Conservation (phyloP, 2,797 vertebrate species). For the Protosalanx chinensis region DNA sequence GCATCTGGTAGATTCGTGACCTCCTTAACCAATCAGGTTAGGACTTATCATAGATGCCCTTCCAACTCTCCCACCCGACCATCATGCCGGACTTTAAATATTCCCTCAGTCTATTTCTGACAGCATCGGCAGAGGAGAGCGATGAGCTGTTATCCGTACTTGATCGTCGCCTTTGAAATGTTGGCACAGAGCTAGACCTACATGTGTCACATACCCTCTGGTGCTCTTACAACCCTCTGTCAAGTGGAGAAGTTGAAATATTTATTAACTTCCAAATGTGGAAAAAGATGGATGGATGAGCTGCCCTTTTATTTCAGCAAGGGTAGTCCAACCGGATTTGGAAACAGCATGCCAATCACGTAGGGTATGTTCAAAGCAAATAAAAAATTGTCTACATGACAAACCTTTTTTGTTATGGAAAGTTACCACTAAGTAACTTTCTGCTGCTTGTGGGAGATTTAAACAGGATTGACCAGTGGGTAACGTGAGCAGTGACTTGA, state of each 20-base stretch:
- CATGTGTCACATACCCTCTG: slow-evolving; percentile 37
- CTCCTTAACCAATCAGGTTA: slow-evolving; percentile 52
- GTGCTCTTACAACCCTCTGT: slow-evolving; percentile 36
- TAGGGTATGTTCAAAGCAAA: slow-evolving; percentile 17
- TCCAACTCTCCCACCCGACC: slow-evolving; percentile 36
- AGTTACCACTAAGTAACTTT: no score
- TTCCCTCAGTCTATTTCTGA: slow-evolving; percentile 54
- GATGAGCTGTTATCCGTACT: slow-evolving; percentile 41
- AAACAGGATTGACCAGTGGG: no score
- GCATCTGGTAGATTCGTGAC: slow-evolving; percentile 54
- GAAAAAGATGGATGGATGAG: slow-evolving; percentile 1
- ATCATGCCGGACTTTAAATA: slow-evolving; percentile 53
- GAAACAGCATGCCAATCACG: slow-evolving; percentile 29
- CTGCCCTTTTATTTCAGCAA: neutral
- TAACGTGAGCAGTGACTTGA: no score
- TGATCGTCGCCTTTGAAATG: slow-evolving; percentile 59
- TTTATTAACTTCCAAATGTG: slow-evolving; percentile 6
- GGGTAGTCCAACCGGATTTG: slow-evolving; percentile 28
- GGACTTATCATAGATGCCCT: slow-evolving; percentile 55
- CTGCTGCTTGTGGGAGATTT: no score
- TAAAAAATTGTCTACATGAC: no score
- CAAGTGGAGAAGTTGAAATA: slow-evolving; percentile 49
- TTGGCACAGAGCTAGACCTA: slow-evolving; percentile 38
- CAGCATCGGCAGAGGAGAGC: slow-evolving; percentile 45
- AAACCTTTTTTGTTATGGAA: no score